Percentiles rank a stretch among this genome's conserved stretches.
phyloP scores from a whole-genome alignment of 2,797 vertebrate genomes.

The Kryptolebias ocellatus region DNA sequence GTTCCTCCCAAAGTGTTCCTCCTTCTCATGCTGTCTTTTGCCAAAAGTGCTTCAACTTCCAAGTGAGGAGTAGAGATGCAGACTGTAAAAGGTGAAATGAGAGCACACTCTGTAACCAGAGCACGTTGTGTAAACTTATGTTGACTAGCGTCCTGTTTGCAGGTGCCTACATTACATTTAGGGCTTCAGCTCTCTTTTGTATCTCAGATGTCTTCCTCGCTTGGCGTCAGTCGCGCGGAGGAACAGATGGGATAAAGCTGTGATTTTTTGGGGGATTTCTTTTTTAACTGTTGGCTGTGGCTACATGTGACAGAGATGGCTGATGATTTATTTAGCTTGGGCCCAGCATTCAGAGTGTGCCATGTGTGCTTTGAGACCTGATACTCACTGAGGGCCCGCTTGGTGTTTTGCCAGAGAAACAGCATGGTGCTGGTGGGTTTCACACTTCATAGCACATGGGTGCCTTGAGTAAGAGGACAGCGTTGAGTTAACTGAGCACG shows the following conservation, averaged over 20 bases:
- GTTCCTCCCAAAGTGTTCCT: conserved; percentile 19
- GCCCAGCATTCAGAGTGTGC: conserved; percentile 46
- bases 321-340: conserved; percentile 75
- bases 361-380: conserved; percentile 70
- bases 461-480: conserved; percentile 51
- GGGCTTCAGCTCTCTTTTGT: conserved; percentile 41
- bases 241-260: conserved; percentile 69
- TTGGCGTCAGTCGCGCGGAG: conserved; percentile 33
- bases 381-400: conserved; percentile 66
- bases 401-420: conserved; percentile 64
- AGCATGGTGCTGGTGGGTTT: conserved; percentile 63
- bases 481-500: conserved; percentile 28
- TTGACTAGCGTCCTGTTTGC: conserved; percentile 39
- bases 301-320: conserved; percentile 43
- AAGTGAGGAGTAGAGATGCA: conserved; percentile 24
- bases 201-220: conserved; percentile 48
- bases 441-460: conserved; percentile 59
- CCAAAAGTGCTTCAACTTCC: conserved; percentile 13
- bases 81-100: conserved; percentile 13
- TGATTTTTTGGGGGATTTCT: conserved; percentile 52
- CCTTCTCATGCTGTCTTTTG: background rate
- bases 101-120: conserved; percentile 3
- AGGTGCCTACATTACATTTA: conserved; percentile 52
- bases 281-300: conserved; percentile 56
- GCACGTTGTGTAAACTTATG: conserved; percentile 7